phyloP scores from a whole-genome alignment of 2,797 vertebrate species.

The Sciurus vulgaris region DNA sequence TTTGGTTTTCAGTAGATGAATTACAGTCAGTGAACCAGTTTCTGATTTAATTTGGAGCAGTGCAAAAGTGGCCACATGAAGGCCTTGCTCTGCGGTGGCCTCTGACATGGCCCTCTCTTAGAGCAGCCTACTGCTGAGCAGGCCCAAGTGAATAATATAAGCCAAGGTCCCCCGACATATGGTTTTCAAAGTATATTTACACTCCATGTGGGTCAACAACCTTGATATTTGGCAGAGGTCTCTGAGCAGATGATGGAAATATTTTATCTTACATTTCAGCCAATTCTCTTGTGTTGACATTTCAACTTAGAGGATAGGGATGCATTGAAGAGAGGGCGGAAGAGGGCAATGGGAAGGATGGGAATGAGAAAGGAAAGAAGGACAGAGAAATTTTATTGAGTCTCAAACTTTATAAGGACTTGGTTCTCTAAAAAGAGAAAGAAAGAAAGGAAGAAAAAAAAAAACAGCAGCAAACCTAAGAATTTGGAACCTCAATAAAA shows the following conservation, averaged over 20 bases:
- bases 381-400: not conserved
- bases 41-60: slow-evolving; percentile 73
- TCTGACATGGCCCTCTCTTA: slow-evolving; percentile 28
- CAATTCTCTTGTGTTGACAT: slow-evolving; percentile 67
- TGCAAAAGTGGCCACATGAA: not conserved
- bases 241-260: slow-evolving; percentile 79
- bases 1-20: slow-evolving; percentile 46
- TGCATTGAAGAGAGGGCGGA: not conserved
- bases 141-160: slow-evolving; percentile 61
- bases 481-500: slow-evolving; percentile 66
- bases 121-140: slow-evolving; percentile 51
- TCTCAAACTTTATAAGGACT: slow-evolving; percentile 32
- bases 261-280: slow-evolving; percentile 71
- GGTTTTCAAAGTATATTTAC: slow-evolving; percentile 83
- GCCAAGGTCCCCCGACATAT: slow-evolving; percentile 9
- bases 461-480: slow-evolving; percentile 33
- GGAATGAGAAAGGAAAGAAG: not conserved
- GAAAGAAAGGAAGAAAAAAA: slow-evolving; percentile 40
- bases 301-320: slow-evolving; percentile 39
- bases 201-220: slow-evolving; percentile 72
- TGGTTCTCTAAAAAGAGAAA: not conserved
- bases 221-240: slow-evolving; percentile 78
- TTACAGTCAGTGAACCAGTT: slow-evolving; percentile 43
- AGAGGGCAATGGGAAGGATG: not conserved
- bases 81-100: slow-evolving; percentile 38